Base-by-base conservation (phyloP, 2,113 vertebrate genomes). In the Sitta europaea region DNA sequence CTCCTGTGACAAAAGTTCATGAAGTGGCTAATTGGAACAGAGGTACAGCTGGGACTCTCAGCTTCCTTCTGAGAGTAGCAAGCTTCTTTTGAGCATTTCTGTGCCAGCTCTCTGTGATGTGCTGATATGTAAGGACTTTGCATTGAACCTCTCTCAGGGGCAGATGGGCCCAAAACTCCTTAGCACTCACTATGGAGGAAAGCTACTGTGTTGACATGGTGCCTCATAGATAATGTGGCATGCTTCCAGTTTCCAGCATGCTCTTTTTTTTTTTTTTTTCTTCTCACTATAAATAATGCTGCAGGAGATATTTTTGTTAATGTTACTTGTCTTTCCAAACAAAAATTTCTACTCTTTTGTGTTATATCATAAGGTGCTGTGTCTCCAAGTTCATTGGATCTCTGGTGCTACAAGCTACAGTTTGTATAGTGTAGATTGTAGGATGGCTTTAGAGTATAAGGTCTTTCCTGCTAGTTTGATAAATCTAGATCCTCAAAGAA, bases 311-410 rank as follows among this genome's bases (percentile, higher is more conserved):
- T 10, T 68, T 85, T 66, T 88, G 27, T 58, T 74, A 47, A 40
- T 53, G 16, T 43, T 45, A 25, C 8, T 87, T 65, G 48, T 55
- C 62, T 57, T 70, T 31, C 31, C 22, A 63, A 84, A 11, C 4
- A 67, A 51, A 51, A 43, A 18, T 21, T 42, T 71, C 13, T 59
- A 2, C 7, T 53, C 3, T 43, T 58, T 43, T 48, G 36, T 20
- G 36, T 0, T 65, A 15, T 5, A 25, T 65, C 1, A 0, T 87
- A 14, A 72, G 8, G 29, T 42, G 13, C 4, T 48, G 3, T 0
- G 0, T 55, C 19, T 81, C 19, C 28, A 12, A 15, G 53, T 38
- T 25, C 12, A 2, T 4, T 55, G 13, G 12, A 38, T 58, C 29
- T 71, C 36, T 68, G 8, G 12, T 16, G 15, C 67, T 3, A n/a